Evolutionary conservation across 2,888 invertebrate genomes (phyloP), one percentile per base, ranked within the genome.

Genomic region (Julus scandinavius): DNA sequence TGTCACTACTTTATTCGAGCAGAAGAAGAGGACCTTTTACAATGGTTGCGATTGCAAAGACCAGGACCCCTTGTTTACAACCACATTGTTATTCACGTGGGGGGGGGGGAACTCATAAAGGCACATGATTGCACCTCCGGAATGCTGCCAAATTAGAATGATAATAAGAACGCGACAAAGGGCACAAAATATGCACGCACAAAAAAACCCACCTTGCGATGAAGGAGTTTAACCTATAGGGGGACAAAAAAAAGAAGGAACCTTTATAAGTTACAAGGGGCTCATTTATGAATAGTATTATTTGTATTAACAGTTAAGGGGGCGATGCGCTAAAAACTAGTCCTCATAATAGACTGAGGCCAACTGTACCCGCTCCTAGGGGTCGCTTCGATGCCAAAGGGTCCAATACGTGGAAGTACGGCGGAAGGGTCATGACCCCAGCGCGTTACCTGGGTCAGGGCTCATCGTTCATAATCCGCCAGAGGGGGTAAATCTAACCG

Each of bases 41-140:
- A 72, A 72, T 72, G 72, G 29, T 3, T 7, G 72, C 29, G 29
- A 9, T 11, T 29, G 20, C n/a, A 72, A 63, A 72, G 72, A 29
- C 72, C 72, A 72, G 72, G n/a, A 72, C 72, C n/a, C n/a, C 72
- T 72, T 72, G 72, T 72, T 72, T 72, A 72, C 72, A 72, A 72
- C 72, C 72, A 11, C 72, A 72, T 72, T 29, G 11, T 72, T 29
- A 72, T 72, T 72, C 72, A 72, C 6, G 72, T 29, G 72, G 29
- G 72, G n/a, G n/a, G n/a, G n/a, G n/a, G 72, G 72, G 29, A 72
- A 29, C 29, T 29, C 72, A 72, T 72, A 72, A 72, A 72, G 9
- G 72, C 72, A 72, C 72, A 72, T n/a, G 72, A 72, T 29, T 72
- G 72, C 72, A 72, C 72, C 29, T n/a, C 29, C 7, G 72, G 72